These are phyloP conservation scores for Oxyruncus cristatus DNA, from an alignment of 2,113 vertebrate genomes.

Conservation along the genomic window DNA sequence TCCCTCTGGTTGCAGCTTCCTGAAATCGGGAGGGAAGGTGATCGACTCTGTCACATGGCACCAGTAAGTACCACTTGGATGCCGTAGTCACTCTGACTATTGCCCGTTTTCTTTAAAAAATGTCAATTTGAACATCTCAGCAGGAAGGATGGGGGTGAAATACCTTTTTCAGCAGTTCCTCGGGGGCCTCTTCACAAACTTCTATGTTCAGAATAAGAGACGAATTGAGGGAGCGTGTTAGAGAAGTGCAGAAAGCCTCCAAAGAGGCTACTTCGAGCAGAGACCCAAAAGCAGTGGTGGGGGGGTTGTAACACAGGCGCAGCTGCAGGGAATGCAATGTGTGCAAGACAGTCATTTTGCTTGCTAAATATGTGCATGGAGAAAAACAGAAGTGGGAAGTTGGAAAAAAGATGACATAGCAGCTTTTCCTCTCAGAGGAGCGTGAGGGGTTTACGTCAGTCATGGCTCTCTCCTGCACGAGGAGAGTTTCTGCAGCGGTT, in stretches of 20 bases:
- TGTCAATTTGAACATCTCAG: neutral
- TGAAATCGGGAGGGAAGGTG: constrained; percentile 79
- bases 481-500: neutral
- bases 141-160: neutral
- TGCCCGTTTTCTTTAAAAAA: neutral
- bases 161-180: fast-evolving
- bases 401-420: neutral
- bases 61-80: constrained; percentile 85
- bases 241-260: neutral
- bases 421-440: neutral
- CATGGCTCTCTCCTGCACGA: fast-evolving
- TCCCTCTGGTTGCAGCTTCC: constrained; percentile 77
- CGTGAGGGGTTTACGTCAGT: fast-evolving
- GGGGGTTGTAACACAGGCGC: fast-evolving
- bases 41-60: constrained; percentile 91
- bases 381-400: neutral
- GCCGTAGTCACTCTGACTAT: neutral
- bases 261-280: neutral
- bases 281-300: fast-evolving
- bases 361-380: neutral
- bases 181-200: fast-evolving
- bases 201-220: neutral
- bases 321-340: fast-evolving
- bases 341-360: fast-evolving
- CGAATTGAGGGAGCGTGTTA: fast-evolving